phyloP scores from a whole-genome alignment of 1,140 invertebrate genomes.

The Drosophila virilis region DNA sequence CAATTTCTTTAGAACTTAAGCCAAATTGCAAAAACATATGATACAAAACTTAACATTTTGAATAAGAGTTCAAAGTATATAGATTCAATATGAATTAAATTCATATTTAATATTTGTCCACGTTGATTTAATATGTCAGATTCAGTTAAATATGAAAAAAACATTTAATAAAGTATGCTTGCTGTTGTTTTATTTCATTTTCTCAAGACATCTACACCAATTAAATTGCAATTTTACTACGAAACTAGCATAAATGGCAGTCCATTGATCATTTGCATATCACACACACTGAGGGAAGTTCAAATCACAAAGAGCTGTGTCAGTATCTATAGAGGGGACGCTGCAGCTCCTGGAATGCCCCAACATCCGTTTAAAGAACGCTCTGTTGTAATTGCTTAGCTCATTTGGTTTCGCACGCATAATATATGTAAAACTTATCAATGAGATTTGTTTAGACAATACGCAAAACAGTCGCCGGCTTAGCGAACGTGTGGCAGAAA shows the following conservation, averaged over 20 bases:
- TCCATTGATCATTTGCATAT: slow-evolving; percentile 26
- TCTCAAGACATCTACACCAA: no score
- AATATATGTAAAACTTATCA: slow-evolving; percentile 77
- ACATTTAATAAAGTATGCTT: no score
- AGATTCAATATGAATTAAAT: no score
- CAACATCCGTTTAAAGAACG: slow-evolving; percentile 45
- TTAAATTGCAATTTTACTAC: neutral
- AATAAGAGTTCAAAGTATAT: no score
- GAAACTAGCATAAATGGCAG: neutral
- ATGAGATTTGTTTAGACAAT: slow-evolving; percentile 77
- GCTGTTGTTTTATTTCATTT: neutral
- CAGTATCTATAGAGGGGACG: slow-evolving; percentile 9
- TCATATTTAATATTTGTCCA: no score
- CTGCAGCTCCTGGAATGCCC: slow-evolving; percentile 60
- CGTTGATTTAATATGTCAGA: no score
- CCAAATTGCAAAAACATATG: no score
- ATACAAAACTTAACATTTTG: no score
- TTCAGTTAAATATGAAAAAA: no score
- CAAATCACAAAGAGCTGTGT: slow-evolving; percentile 55
- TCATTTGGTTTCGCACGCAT: slow-evolving; percentile 69
- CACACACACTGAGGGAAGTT: slow-evolving; percentile 51
- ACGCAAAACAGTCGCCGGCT: slow-evolving; percentile 39
- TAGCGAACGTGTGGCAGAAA: slow-evolving; percentile 49
- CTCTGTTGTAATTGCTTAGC: slow-evolving; percentile 52
- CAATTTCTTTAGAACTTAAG: no score